Percentiles rank a stretch among this genome's conserved stretches.
These are phyloP conservation scores for Melinaea menophilus DNA, from an alignment of 2,888 invertebrate genomes.

Conservation along the genomic window DNA sequence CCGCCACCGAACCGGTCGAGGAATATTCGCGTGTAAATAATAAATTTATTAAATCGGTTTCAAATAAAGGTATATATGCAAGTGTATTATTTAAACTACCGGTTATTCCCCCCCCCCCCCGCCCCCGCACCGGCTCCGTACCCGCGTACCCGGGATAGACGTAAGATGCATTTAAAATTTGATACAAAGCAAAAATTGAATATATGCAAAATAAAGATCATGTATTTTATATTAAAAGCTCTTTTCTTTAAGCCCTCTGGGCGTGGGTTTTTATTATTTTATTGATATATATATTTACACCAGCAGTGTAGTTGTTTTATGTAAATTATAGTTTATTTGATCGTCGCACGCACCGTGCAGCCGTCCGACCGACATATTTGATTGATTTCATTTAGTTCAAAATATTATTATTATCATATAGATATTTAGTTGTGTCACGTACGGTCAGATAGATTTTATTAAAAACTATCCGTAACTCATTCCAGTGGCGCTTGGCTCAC, in stretches of 20 bases:
- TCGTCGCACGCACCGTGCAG: too few relatives aligned
- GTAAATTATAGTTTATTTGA: too few relatives aligned
- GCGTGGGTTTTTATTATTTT: not conserved
- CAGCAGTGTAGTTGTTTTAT: not conserved
- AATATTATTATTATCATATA: not conserved
- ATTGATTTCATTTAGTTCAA: constrained; percentile 1
- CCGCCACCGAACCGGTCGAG: too few relatives aligned
- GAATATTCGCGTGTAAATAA: not conserved
- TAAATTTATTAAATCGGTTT: not conserved
- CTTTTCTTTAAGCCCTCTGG: not conserved
- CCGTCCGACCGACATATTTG: too few relatives aligned
- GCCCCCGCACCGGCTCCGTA: not conserved
- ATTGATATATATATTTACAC: not conserved
- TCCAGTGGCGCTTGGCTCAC: constrained; percentile 43
- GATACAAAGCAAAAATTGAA: not conserved
- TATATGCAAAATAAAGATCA: too few relatives aligned
- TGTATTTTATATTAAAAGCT: not conserved
- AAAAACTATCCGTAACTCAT: constrained; percentile 47
- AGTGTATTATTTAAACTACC: too few relatives aligned
- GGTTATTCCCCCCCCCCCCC: not conserved
- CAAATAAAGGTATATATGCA: too few relatives aligned
- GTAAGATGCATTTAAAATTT: constrained; percentile 1
- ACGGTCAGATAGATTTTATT: constrained; percentile 39
- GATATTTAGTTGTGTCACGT: not conserved
- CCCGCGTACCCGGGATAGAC: not conserved